Percentiles rank a stretch among this genome's conserved stretches.
phyloP scores from a whole-genome alignment of 2,113 vertebrate genomes.

The Etheostoma cragini region DNA sequence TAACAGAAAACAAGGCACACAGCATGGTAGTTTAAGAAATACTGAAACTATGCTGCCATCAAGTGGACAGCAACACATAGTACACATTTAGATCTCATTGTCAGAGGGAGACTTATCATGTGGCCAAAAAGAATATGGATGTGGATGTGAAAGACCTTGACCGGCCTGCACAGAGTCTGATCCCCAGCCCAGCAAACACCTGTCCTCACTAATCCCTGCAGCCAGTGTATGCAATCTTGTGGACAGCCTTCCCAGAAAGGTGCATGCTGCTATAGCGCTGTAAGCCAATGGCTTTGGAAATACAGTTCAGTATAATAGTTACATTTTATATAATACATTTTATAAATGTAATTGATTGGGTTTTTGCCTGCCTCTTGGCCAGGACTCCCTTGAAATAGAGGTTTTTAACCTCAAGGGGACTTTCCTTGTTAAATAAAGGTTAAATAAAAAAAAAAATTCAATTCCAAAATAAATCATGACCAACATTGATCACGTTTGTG shows the following conservation, averaged over 20 bases:
- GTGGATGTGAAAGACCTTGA: neutral
- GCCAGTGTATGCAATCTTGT: neutral
- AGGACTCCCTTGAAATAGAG: no score
- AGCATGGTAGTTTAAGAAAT: neutral
- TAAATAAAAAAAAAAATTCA: no score
- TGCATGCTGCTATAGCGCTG: neutral
- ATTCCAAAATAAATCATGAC: no score
- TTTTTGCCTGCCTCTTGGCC: no score
- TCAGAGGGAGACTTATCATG: neutral
- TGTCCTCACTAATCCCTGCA: neutral
- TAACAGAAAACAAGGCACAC: neutral
- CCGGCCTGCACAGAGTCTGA: neutral
- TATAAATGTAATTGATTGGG: no score
- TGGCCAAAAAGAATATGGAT: neutral
- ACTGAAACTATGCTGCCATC: slow-evolving; percentile 64
- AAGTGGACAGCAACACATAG: slow-evolving; percentile 50
- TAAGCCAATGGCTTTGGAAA: no score
- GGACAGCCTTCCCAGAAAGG: neutral
- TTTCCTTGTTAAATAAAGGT: no score
- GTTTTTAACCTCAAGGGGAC: no score
- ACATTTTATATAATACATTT: no score
- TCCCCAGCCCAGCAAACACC: neutral
- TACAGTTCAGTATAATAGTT: no score
- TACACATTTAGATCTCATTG: slow-evolving; percentile 16
- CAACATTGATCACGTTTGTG: no score